phyloP scores from a whole-genome alignment of 2,113 vertebrate species.

The Microcebus tavaratra region DNA sequence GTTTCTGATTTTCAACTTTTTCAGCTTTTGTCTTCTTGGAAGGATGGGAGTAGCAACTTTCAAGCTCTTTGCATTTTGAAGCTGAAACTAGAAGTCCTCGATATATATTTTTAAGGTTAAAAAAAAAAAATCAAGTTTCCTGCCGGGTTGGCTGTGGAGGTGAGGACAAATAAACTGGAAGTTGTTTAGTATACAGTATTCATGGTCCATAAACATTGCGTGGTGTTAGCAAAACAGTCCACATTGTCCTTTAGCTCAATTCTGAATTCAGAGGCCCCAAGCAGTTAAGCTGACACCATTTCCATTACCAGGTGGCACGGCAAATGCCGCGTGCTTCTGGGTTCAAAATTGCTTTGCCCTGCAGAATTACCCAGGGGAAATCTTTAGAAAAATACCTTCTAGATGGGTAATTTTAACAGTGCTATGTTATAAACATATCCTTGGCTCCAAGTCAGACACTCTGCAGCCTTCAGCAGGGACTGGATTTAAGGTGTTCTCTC shows the following conservation, averaged over 20 bases:
- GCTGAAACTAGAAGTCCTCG: background rate
- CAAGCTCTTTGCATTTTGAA: background rate
- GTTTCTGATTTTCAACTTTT: background rate
- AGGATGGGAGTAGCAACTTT: background rate
- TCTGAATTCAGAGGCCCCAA: background rate
- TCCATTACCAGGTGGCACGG: background rate
- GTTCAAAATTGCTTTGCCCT: conserved; percentile 12
- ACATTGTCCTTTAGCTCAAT: rapidly evolving
- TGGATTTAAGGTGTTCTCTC: background rate
- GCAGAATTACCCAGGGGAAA: background rate
- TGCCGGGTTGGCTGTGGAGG: rapidly evolving
- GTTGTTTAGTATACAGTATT: background rate
- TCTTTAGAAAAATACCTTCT: background rate
- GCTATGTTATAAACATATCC: background rate
- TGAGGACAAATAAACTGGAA: background rate
- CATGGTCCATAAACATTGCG: background rate
- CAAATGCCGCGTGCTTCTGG: background rate
- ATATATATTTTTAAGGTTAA: background rate
- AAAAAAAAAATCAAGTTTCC: background rate
- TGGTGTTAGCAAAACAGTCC: background rate
- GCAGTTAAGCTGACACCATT: background rate
- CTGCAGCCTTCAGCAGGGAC: background rate
- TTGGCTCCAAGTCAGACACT: background rate
- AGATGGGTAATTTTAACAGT: background rate
- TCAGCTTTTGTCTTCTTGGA: background rate